phyloP scores from a whole-genome alignment of 2,888 invertebrate species.

The Eupelmus urozonus region DNA sequence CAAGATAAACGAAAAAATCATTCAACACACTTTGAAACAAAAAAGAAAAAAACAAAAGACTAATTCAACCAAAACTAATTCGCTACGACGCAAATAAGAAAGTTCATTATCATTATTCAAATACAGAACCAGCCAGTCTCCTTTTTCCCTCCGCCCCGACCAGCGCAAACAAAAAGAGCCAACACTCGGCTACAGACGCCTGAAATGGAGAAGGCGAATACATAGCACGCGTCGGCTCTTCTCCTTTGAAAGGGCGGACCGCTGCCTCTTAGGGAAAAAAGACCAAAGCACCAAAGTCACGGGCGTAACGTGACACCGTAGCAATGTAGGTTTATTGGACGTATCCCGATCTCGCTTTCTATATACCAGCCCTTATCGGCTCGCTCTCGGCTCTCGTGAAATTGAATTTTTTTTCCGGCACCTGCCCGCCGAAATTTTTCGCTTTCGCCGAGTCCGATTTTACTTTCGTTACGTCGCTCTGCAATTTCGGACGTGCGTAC shows the following conservation, averaged over 20 bases:
- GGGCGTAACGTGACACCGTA: conserved; percentile 53
- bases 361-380: background rate
- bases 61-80: too few relatives aligned
- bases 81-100: too few relatives aligned
- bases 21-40: too few relatives aligned
- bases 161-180: conserved; percentile 1
- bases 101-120: background rate
- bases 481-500: background rate
- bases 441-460: conserved; percentile 19
- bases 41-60: too few relatives aligned
- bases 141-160: too few relatives aligned
- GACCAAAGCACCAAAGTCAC: background rate
- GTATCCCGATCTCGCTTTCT: conserved; percentile 45
- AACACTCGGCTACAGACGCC: background rate
- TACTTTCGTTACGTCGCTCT: conserved; percentile 20
- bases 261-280: background rate
- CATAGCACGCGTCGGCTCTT: background rate
- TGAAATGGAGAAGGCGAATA: conserved; percentile 13
- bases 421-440: conserved; percentile 1
- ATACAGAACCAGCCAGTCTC: background rate
- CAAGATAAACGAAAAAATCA: too few relatives aligned
- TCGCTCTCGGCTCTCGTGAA: too few relatives aligned
- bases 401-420: too few relatives aligned
- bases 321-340: conserved; percentile 53
- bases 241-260: conserved; percentile 18